A percentile compares a stretch with the other conserved stretches of the same genome.
Evolutionary conservation across 2,113 vertebrate species (phyloP).

Genomic region (Smithornis capensis): DNA sequence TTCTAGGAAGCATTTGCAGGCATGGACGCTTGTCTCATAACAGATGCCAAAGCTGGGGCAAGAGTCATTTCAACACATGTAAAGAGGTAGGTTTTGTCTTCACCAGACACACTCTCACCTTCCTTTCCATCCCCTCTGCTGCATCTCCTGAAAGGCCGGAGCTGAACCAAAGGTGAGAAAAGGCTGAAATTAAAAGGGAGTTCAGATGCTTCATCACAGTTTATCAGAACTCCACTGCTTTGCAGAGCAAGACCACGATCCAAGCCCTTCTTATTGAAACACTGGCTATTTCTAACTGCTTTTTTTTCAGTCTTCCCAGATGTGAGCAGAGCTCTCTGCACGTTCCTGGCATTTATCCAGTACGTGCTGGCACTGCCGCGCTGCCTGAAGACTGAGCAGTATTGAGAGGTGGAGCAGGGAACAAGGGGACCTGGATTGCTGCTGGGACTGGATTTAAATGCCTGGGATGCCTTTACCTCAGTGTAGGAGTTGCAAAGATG

Average conservation of each 20-base stretch:
- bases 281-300: background rate
- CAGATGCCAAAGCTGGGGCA: background rate
- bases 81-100: background rate
- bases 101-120: background rate
- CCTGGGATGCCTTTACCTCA: background rate
- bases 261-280: background rate
- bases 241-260: accelerated
- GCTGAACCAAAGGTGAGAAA: background rate
- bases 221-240: background rate
- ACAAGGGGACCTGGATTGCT: background rate
- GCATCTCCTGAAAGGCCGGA: background rate
- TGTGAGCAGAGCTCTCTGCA: background rate
- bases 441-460: background rate
- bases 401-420: accelerated
- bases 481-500: background rate
- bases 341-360: background rate
- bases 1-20: background rate
- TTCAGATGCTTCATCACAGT: background rate
- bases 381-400: background rate
- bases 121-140: background rate
- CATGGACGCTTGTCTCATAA: background rate
- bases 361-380: background rate
- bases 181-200: background rate
- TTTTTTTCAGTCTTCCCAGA: slow-evolving; percentile 14
- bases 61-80: background rate